Conservation (phyloP, 2,888 invertebrate species). For the Deilephila porcellus region DNA sequence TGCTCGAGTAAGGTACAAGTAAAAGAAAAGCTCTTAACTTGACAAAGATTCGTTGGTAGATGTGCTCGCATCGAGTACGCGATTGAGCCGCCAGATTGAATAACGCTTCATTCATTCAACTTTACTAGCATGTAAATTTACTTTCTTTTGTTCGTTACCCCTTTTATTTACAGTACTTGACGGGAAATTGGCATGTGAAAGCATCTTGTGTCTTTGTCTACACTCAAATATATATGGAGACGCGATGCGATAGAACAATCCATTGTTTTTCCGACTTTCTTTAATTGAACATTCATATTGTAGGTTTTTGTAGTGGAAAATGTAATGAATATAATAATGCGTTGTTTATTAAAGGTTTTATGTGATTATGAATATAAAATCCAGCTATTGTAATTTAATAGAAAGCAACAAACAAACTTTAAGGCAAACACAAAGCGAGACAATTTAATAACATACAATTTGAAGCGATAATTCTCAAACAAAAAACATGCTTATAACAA, state of each 20-base stretch:
- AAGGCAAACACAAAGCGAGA: too few relatives aligned
- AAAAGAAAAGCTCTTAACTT: conserved; percentile 56
- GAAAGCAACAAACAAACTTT: too few relatives aligned
- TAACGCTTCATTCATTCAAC: not conserved
- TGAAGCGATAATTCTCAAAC: too few relatives aligned
- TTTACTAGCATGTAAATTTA: conserved; percentile 7
- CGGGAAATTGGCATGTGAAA: not conserved
- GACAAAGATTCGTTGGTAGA: conserved; percentile 45
- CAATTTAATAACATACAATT: too few relatives aligned
- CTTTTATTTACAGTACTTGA: not conserved
- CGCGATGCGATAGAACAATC: not conserved
- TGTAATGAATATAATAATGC: too few relatives aligned
- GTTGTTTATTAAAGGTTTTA: too few relatives aligned
- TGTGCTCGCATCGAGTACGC: conserved; percentile 39
- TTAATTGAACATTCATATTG: too few relatives aligned
- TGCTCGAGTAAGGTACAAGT: conserved; percentile 32
- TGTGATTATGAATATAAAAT: too few relatives aligned
- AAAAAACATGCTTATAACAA: too few relatives aligned
- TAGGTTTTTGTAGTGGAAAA: too few relatives aligned
- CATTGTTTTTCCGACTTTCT: too few relatives aligned
- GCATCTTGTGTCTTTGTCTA: not conserved
- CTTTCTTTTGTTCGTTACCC: not conserved
- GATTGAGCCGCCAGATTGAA: conserved; percentile 14
- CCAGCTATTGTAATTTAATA: too few relatives aligned
- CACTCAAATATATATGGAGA: not conserved